Evolutionary conservation across 2,113 vertebrate species (phyloP), one percentile per base, ranked within the genome.

Genomic region (Pelmatolapia mariae): DNA sequence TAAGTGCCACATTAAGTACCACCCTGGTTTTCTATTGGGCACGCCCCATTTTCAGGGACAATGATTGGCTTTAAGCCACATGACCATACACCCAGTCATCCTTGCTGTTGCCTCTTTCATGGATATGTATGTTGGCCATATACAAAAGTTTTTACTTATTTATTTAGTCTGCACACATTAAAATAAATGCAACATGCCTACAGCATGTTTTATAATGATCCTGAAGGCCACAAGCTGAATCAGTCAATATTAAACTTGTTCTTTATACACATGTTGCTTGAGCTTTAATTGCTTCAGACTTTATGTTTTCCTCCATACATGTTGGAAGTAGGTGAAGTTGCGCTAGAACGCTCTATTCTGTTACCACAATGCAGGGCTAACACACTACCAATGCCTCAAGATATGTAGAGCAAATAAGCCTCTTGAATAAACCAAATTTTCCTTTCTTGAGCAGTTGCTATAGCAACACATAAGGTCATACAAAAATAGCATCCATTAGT

Each of bases 401-500:
- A 91, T 86, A 92, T 73, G 24, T 73, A 78, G 76, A 66, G 61
- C 92, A 89, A 95, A 93, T 87, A 90, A 92, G 81, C 84, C 82
- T 83, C 79, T 83, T 91, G 90, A 94, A 94, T 87, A 90, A 87
- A 94, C 63, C 84, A 86, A 93, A 84, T 86, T 81, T 87, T 82
- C 83, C 83, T 89, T 89, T 84, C 90, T 90, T 93, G 89, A 94
- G 84, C 88, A 93, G 95, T 96, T 95, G 87, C 96, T 92, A 97
- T 96, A 93, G 95, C 92, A 96, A 97, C 95, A 87, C 92, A 91
- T 90, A 93, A 94, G 89, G 95, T 94, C 92, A 94, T 87, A 83
- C 89, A 91, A 91, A 94, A 94, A 95, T 91, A 93, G 91, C 92
- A 86, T 87, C 86, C 63, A 94, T 93, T 94, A 94, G 89, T 81